These are phyloP conservation scores for Pelecanoides urinatrix DNA, from an alignment of 2,113 vertebrate genomes.

Conservation along the genomic window DNA sequence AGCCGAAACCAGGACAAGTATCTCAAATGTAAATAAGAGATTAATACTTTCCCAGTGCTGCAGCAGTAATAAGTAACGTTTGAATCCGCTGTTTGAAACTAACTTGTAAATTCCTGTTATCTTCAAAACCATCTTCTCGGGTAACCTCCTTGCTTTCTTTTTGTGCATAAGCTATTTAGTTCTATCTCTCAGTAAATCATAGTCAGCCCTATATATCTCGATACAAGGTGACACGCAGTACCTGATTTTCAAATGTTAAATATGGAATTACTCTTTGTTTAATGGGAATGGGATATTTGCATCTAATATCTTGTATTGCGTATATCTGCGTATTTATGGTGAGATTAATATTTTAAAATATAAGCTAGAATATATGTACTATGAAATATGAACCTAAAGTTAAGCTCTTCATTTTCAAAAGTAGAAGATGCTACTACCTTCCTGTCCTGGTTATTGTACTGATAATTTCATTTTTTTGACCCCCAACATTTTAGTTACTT, in stretches of 20 bases:
- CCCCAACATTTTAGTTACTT: background rate
- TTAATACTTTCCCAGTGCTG: background rate
- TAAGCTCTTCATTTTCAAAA: background rate
- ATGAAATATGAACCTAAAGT: background rate
- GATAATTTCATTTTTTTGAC: accelerated
- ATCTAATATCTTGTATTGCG: background rate
- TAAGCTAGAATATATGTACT: background rate
- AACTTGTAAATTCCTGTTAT: background rate
- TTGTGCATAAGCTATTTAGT: background rate
- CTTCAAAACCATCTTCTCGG: background rate
- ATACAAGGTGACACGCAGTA: background rate
- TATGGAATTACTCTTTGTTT: background rate
- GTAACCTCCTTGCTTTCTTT: background rate
- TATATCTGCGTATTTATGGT: background rate
- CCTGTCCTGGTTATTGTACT: background rate
- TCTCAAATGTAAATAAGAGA: background rate
- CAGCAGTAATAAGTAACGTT: background rate
- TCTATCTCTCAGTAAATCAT: background rate
- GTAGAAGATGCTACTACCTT: background rate
- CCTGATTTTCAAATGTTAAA: background rate
- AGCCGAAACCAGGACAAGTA: background rate
- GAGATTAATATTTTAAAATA: background rate
- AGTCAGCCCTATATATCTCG: background rate
- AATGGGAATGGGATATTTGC: background rate
- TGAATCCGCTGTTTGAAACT: background rate